Conservation (phyloP, 2,113 vertebrate genomes). For the Sceloporus tristichus region DNA sequence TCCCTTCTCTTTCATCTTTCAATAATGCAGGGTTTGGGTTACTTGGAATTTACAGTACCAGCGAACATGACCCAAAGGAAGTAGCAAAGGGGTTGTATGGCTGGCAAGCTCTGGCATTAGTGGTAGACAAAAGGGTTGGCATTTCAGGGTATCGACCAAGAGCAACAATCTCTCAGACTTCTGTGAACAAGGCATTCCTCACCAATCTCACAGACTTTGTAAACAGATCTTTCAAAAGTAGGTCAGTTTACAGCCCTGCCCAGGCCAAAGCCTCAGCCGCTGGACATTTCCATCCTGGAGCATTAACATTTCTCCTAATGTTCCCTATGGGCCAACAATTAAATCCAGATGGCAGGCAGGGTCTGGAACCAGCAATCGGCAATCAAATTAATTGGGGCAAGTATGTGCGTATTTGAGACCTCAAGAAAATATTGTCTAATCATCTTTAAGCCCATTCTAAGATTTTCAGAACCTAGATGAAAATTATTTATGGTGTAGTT, state of each 20-base stretch:
- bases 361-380: neutral
- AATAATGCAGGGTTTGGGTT: neutral
- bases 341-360: conserved; percentile 18
- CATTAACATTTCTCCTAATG: neutral
- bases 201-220: neutral
- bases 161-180: neutral
- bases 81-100: neutral
- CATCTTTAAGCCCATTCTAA: neutral
- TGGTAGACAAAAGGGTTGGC: neutral
- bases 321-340: neutral
- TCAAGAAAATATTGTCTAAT: neutral
- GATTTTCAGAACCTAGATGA: neutral
- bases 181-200: neutral
- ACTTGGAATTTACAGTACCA: neutral
- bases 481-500: neutral
- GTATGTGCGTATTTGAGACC: neutral
- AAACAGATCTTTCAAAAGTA: conserved; percentile 15
- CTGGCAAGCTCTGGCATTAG: neutral
- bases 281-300: neutral
- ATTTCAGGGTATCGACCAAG: neutral
- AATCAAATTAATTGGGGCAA: conserved; percentile 13
- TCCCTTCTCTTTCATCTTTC: neutral
- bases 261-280: neutral
- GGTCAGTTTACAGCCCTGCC: neutral
- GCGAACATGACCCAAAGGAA: neutral